These are phyloP conservation scores for Epsilonema sp. DNA, from an alignment of 2,888 invertebrate genomes.

Conservation along the genomic window DNA sequence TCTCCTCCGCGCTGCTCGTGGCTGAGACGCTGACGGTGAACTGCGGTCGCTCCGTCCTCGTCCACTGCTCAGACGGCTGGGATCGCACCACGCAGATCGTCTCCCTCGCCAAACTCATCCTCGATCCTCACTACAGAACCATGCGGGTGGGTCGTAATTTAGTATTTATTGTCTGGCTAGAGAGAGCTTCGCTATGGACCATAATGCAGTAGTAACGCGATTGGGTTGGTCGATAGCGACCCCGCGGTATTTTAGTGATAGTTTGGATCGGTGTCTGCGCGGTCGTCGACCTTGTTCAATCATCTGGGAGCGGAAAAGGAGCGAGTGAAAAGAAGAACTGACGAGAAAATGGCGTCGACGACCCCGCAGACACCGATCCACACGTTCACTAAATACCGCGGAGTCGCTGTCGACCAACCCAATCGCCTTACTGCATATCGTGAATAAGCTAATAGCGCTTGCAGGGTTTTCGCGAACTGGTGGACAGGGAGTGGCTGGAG, in stretches of 20 bases:
- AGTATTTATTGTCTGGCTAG: background rate
- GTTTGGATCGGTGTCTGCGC: no score
- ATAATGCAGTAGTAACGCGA: background rate
- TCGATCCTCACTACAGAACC: constrained; percentile 85
- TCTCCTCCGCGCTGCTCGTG: constrained; percentile 58
- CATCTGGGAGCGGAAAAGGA: no score
- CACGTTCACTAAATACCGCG: no score
- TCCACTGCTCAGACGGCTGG: constrained; percentile 98
- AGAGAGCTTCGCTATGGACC: no score
- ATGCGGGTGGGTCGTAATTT: constrained; percentile 42
- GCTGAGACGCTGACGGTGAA: constrained; percentile 45
- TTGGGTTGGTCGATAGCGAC: no score
- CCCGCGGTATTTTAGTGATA: no score
- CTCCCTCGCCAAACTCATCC: constrained; percentile 66
- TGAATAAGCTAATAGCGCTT: constrained; percentile 10
- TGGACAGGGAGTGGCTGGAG: constrained; percentile 88
- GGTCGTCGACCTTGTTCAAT: no score
- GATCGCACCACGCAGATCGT: constrained; percentile 93
- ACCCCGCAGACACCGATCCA: no score
- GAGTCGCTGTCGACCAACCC: no score
- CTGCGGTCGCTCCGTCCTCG: constrained; percentile 67
- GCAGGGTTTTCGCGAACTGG: constrained; percentile 73
- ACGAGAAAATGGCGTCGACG: no score
- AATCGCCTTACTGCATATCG: no score
- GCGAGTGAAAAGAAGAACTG: no score